Conservation (phyloP, 2,113 vertebrate genomes). For the Passer domesticus region DNA sequence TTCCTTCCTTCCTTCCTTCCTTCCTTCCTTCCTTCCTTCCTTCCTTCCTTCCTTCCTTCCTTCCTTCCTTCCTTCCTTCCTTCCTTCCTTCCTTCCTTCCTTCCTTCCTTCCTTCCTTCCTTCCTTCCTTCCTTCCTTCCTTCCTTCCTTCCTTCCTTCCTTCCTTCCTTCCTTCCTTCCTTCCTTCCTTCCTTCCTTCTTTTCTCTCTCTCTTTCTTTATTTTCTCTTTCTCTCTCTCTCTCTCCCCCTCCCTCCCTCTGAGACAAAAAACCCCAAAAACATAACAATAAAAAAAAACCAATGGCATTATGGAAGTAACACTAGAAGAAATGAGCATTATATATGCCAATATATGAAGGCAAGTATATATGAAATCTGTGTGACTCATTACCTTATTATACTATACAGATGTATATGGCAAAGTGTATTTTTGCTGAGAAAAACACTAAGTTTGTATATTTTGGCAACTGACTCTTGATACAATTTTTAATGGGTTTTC, state of each 20-base stretch:
- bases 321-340: neutral
- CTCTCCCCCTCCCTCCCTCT: too few species aligned
- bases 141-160: neutral
- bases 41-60: too few species aligned
- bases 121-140: neutral
- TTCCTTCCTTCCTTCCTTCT: neutral
- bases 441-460: neutral
- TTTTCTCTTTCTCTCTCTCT: neutral
- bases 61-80: neutral
- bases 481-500: neutral
- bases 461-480: neutral
- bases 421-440: neutral
- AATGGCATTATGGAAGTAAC: neutral
- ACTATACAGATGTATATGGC: neutral
- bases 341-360: neutral
- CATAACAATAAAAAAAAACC: neutral
- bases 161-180: neutral
- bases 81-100: neutral
- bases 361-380: neutral
- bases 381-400: neutral
- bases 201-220: neutral
- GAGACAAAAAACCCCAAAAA: neutral
- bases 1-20: neutral
- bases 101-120: too few species aligned
- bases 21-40: neutral